phyloP scores from a whole-genome alignment of 1,140 invertebrate genomes.

The Drosophila ficusphila region DNA sequence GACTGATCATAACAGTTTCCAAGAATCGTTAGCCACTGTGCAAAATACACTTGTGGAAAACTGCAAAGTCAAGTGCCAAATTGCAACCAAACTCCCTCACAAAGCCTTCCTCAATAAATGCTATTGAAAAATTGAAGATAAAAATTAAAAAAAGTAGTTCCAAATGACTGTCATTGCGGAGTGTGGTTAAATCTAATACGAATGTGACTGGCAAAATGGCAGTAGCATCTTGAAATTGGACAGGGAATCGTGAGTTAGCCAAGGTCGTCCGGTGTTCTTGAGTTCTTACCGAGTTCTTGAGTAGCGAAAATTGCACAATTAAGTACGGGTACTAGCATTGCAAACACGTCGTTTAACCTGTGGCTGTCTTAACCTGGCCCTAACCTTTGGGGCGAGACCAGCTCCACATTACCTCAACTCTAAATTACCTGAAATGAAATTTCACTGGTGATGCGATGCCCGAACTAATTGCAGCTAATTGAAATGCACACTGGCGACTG shows the following conservation, averaged over 20 bases:
- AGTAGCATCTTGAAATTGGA: slow-evolving; percentile 32
- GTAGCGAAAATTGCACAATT: slow-evolving; percentile 58
- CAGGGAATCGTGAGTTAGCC: slow-evolving; percentile 43
- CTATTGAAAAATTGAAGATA: slow-evolving; percentile 21
- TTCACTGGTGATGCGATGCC: slow-evolving; percentile 39
- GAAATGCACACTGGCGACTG: slow-evolving; percentile 49
- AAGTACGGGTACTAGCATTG: slow-evolving; percentile 8
- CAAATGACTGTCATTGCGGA: slow-evolving; percentile 15
- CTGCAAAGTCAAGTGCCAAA: slow-evolving; percentile 30
- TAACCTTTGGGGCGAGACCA: slow-evolving; percentile 27
- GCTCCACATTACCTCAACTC: slow-evolving; percentile 35
- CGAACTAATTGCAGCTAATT: slow-evolving; percentile 71
- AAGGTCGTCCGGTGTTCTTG: slow-evolving; percentile 54
- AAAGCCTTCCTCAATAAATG: slow-evolving; percentile 22
- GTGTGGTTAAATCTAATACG: slow-evolving; percentile 16
- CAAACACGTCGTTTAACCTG: neutral
- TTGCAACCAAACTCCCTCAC: slow-evolving; percentile 17
- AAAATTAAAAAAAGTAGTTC: neutral
- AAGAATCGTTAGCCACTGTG: slow-evolving; percentile 15
- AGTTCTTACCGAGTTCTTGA: slow-evolving; percentile 52
- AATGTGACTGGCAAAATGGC: slow-evolving; percentile 37
- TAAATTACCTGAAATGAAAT: slow-evolving; percentile 24
- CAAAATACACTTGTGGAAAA: neutral
- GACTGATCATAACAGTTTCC: neutral
- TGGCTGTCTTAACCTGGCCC: slow-evolving; percentile 8